Base-by-base conservation (phyloP, 2,113 vertebrate genomes). In the Lepisosteus oculatus region DNA sequence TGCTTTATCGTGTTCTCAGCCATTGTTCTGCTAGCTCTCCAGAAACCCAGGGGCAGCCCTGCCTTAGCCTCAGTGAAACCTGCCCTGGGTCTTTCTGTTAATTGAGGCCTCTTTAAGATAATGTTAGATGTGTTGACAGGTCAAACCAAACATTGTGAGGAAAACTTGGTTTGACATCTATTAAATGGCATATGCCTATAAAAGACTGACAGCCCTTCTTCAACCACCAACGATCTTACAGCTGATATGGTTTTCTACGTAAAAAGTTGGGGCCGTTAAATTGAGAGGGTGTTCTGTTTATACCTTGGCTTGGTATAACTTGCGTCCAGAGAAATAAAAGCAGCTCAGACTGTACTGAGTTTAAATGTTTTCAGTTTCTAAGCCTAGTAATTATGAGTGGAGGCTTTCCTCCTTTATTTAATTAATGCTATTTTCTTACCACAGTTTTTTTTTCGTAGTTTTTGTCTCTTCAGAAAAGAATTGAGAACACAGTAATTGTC, bases 81-180 rank as follows among this genome's bases (percentile, higher is more conserved):
- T 77, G 83, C 72, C 78, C 77, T 79, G 77, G 72, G 78, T 83
- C 91, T 89, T 74, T 86, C 85, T 81, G 75, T 90, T 89, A 90
- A 93, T 92, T 87, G 90, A 90, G 85, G 82, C 84, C 85, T 87
- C 83, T 90, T 93, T 92, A 92, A 92, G 90, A 89, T 90, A 86
- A 83, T 83, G 90, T 89, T 86, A 90, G 86, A 88, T 81, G 88
- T 65, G 84, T 85, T 90, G 90, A 89, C 88, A 93, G 87, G 76
- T 77, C 80, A 82, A 83, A 85, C 85, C 86, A 78, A 85, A 88
- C 87, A 86, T 81, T 85, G 86, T 72, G 73, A 87, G 73, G 89
- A 77, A 87, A 91, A 90, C 88, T 89, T 85, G 79, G 82, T 92
- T 91, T 94, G 93, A 92, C 90, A 91, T 94, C 87, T 94, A 92